Conservation (phyloP, 2,113 vertebrate genomes). For the Amphilophus citrinellus region DNA sequence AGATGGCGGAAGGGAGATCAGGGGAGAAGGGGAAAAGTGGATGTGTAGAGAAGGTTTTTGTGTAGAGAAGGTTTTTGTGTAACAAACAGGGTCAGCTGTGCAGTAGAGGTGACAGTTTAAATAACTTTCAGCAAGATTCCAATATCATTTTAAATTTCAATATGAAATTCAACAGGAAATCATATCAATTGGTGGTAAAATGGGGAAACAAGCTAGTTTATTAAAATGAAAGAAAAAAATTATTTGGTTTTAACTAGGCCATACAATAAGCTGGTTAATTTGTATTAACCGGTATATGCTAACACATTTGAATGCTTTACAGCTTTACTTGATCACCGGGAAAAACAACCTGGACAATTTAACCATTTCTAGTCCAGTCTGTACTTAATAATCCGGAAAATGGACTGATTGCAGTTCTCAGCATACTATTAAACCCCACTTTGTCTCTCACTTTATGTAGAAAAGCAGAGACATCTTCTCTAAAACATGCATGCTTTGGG, state of each 20-base stretch:
- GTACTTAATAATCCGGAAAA: neutral
- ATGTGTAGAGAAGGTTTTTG: neutral
- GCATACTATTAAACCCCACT: conserved; percentile 1
- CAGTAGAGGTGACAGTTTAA: neutral
- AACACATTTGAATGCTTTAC: conserved; percentile 35
- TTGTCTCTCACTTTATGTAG: neutral
- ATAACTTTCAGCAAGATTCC: neutral
- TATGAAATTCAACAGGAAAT: neutral
- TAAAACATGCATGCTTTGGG: conserved; percentile 19
- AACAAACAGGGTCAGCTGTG: neutral
- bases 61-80: neutral
- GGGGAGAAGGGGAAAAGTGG: neutral
- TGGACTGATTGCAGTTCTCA: neutral
- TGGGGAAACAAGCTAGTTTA: neutral
- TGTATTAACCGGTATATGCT: conserved; percentile 17
- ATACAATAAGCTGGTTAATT: neutral
- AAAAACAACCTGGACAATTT: neutral
- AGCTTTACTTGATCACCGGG: neutral
- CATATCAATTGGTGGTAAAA: neutral
- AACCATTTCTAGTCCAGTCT: neutral
- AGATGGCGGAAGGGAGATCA: neutral
- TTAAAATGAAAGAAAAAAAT: neutral
- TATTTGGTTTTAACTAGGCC: neutral
- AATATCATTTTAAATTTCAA: neutral
- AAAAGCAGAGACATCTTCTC: conserved; percentile 2